phyloP scores from a whole-genome alignment of 2,888 invertebrate genomes.

The Lepas anatifera region DNA sequence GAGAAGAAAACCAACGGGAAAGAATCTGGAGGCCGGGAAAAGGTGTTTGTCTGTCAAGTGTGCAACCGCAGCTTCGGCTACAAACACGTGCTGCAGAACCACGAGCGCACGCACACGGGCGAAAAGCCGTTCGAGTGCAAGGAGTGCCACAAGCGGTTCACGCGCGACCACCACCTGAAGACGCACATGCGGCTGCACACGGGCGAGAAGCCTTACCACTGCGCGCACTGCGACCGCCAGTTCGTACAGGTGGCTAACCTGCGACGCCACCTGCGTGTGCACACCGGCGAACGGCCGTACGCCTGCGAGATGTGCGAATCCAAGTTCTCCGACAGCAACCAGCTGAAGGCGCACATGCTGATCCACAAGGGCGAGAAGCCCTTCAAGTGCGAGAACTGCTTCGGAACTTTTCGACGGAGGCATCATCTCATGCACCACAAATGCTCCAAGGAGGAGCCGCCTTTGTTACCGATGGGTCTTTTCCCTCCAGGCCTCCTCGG shows the following conservation, averaged over 20 bases:
- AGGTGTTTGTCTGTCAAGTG: slow-evolving; percentile 75
- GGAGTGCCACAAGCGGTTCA: slow-evolving; percentile 83
- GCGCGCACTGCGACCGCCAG: slow-evolving; percentile 79
- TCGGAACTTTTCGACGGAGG: slow-evolving; percentile 64
- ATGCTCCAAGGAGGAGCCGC: slow-evolving; percentile 46
- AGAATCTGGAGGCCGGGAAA: slow-evolving; percentile 42
- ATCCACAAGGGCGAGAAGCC: slow-evolving; percentile 86
- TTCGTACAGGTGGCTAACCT: slow-evolving; percentile 90
- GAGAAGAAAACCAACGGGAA: slow-evolving; percentile 5
- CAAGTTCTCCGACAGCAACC: slow-evolving; percentile 82
- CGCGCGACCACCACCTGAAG: slow-evolving; percentile 83
- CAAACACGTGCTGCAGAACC: slow-evolving; percentile 87
- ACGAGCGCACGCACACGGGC: slow-evolving; percentile 86
- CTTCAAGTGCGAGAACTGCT: slow-evolving; percentile 66
- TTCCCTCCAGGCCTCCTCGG: slow-evolving; percentile 29
- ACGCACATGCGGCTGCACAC: slow-evolving; percentile 87
- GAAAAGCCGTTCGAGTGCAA: slow-evolving; percentile 89
- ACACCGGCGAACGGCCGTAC: slow-evolving; percentile 83
- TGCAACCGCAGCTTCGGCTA: slow-evolving; percentile 84
- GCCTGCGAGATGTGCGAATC: slow-evolving; percentile 70
- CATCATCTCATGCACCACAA: slow-evolving; percentile 78
- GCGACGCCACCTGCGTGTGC: slow-evolving; percentile 73
- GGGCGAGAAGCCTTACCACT: slow-evolving; percentile 85
- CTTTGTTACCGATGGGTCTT: slow-evolving; percentile 17
- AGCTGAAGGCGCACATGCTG: slow-evolving; percentile 74